Evolutionary conservation across 1,140 invertebrate species (phyloP).

Genomic region (Parapsyche elsis): DNA sequence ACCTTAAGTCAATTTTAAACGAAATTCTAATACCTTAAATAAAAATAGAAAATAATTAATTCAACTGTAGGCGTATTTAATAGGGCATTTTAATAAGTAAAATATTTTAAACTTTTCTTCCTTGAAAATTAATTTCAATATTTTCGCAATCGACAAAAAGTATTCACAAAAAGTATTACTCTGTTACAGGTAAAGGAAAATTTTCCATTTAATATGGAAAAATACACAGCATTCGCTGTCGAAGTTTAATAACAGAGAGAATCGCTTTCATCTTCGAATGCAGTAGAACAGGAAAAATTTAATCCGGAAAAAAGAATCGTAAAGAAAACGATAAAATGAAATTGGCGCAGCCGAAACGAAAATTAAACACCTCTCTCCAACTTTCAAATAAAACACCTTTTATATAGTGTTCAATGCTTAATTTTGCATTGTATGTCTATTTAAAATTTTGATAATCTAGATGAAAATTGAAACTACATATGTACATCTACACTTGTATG

Average conservation of each 20-base stretch:
- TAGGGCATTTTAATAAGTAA: too few relatives aligned
- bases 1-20: too few relatives aligned
- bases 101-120: too few relatives aligned
- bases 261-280: not conserved
- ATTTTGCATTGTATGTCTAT: too few relatives aligned
- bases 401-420: too few relatives aligned
- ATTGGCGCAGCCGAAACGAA: not conserved
- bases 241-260: not conserved
- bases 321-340: not conserved
- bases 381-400: too few relatives aligned
- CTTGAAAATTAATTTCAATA: not conserved
- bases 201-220: not conserved
- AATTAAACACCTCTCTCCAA: too few relatives aligned
- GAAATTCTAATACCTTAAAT: too few relatives aligned
- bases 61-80: too few relatives aligned
- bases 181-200: not conserved
- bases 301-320: conserved; percentile 2
- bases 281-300: not conserved
- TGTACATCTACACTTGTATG: conserved; percentile 26
- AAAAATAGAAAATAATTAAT: too few relatives aligned
- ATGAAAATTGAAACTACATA: conserved; percentile 21
- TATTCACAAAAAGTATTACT: not conserved
- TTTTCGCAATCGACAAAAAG: not conserved
- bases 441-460: too few relatives aligned
- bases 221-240: not conserved